Percentiles rank a stretch among this genome's conserved stretches.
Evolutionary conservation across 2,888 invertebrate genomes (phyloP).

Genomic region (Tipula vernalis): DNA sequence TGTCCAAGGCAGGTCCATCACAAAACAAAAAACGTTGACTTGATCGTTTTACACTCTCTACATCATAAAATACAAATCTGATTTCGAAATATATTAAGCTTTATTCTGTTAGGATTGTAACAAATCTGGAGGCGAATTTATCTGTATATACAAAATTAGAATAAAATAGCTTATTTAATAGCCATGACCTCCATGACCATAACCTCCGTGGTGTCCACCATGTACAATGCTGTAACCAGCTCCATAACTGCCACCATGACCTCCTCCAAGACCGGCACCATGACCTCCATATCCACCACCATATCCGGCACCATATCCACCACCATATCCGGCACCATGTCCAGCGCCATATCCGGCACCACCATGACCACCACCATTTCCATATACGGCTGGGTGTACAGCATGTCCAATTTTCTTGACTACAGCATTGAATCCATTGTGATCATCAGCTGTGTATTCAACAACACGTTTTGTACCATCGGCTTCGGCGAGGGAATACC

Average conservation of each 20-base stretch:
- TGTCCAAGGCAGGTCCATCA: too few relatives aligned
- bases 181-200: background rate
- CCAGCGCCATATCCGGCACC: conserved; percentile 12
- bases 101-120: background rate
- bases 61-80: too few relatives aligned
- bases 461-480: conserved; percentile 40
- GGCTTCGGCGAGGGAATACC: conserved; percentile 37
- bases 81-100: background rate
- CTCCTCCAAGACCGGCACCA: background rate
- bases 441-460: conserved; percentile 38
- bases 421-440: conserved; percentile 39
- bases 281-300: background rate
- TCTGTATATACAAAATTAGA: background rate
- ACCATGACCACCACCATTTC: conserved; percentile 6
- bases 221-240: background rate
- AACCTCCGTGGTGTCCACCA: conserved; percentile 5
- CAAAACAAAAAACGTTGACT: too few relatives aligned
- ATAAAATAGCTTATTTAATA: background rate
- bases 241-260: background rate
- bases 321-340: conserved; percentile 10
- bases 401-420: conserved; percentile 37
- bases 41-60: too few relatives aligned
- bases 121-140: background rate
- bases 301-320: conserved; percentile 12
- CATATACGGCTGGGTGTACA: conserved; percentile 15